A percentile compares a stretch with the other conserved stretches of the same genome.
Conservation (phyloP, 2,797 vertebrate species). For the Eulemur rubriventer region DNA sequence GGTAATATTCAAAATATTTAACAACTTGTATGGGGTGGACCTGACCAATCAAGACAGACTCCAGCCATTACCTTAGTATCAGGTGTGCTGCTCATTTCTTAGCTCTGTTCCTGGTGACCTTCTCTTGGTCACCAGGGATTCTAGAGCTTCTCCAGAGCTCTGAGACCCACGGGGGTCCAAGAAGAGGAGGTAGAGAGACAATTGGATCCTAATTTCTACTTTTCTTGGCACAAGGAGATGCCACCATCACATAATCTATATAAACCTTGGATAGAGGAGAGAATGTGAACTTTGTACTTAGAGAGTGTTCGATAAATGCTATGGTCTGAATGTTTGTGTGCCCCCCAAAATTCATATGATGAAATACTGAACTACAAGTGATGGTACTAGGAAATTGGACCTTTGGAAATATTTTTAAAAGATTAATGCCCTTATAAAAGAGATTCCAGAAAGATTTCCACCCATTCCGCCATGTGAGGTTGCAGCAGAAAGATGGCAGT, state of each 20-base stretch:
- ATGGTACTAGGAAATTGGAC: neutral
- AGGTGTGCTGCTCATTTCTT: neutral
- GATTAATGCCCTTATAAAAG: neutral
- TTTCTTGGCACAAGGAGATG: neutral
- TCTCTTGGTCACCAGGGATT: neutral
- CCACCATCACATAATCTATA: neutral
- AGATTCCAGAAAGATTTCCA: neutral
- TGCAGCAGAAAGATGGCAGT: neutral
- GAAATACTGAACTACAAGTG: neutral
- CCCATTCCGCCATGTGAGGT: neutral
- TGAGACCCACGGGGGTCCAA: neutral
- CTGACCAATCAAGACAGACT: neutral
- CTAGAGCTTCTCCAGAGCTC: neutral
- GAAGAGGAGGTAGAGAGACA: neutral
- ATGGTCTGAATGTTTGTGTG: neutral
- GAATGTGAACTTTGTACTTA: too few species aligned
- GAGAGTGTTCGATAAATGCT: neutral
- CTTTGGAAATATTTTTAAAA: neutral
- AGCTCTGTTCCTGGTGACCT: neutral
- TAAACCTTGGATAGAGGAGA: neutral
- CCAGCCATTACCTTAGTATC: neutral
- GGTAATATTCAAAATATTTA: neutral
- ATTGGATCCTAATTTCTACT: neutral
- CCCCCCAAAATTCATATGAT: neutral
- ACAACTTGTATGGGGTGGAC: neutral